Percentiles rank a stretch among this genome's conserved stretches.
Conservation (phyloP, 2,797 vertebrate genomes). For the Rhabdomys pumilio region DNA sequence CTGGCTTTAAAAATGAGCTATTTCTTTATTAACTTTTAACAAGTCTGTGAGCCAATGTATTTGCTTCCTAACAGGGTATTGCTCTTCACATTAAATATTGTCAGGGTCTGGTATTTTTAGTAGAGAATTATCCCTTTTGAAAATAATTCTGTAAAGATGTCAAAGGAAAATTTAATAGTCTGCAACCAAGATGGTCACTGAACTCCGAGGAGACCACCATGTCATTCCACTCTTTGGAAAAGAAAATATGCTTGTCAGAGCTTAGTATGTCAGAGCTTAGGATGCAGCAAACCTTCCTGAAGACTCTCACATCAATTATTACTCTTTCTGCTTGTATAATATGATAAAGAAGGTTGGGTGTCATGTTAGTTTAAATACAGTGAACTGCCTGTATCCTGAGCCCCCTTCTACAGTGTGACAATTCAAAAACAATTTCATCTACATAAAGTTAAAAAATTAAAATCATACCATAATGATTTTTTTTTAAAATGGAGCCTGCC, state of each 20-base stretch:
- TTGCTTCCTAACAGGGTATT: conserved; percentile 68
- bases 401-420: conserved; percentile 50
- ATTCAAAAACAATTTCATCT: conserved; percentile 63
- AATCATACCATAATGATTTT: background rate
- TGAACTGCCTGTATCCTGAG: conserved; percentile 51
- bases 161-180: conserved; percentile 77
- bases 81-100: conserved; percentile 59
- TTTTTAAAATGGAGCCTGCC: background rate
- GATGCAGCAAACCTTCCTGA: conserved; percentile 39
- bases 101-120: conserved; percentile 75
- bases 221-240: conserved; percentile 70
- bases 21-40: conserved; percentile 86
- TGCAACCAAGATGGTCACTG: conserved; percentile 59
- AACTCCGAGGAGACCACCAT: conserved; percentile 58
- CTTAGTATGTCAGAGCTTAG: conserved; percentile 53
- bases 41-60: conserved; percentile 68
- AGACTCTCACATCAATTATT: conserved; percentile 56
- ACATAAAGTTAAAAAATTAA: conserved; percentile 71
- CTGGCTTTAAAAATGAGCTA: conserved; percentile 83
- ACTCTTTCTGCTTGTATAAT: conserved; percentile 74
- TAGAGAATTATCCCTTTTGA: conserved; percentile 71
- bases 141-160: conserved; percentile 81
- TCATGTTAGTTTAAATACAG: conserved; percentile 75
- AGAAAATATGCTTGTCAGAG: conserved; percentile 70
- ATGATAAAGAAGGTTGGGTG: conserved; percentile 67